Evolutionary conservation across 2,888 invertebrate species (phyloP), one percentile per base, ranked within the genome.

Genomic region (Sarcophaga carnaria): DNA sequence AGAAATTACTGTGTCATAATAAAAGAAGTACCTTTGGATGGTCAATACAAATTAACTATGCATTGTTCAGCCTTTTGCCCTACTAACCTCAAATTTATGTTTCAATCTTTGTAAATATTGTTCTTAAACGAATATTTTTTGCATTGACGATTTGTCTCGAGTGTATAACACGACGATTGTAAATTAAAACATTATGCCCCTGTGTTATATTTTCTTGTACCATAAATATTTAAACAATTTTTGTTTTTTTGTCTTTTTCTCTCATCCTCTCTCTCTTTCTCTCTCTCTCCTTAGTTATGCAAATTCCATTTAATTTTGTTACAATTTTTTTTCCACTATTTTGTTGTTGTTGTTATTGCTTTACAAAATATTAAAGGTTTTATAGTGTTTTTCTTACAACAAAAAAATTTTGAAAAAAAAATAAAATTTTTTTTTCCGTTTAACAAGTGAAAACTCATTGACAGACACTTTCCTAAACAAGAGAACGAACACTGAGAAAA

Each of bases 401-500:
- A 54, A 14, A 54, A 17, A 54, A 17, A 22, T 22, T 14, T 54
- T 14, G 3, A 54, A 12, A 54, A 54, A 14, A 54, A 54, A 3
- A 0, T 17, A 54, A n/a, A 20, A 1, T 20, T 22, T 22, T 17
- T 54, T 54, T 17, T 54, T 54, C 5, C 54, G 54, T 54, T 54
- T 54, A 54, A 54, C 67, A 81, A 62, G 81, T 78, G 62, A 83
- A 83, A 77, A 78, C 67, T 78, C 83, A 83, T 78, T 83, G 83
- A 83, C 78, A 83, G 78, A 78, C 75, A 80, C 76, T 84, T 75
- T 80, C 75, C 70, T 67, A 74, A 83, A 54, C 70, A 64, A 60
- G 77, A 60, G 54, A 54, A 54, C 37, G 37, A 37, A 37, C 37
- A 37, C 8, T 2, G 17, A 54, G 54, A 54, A 54, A 54, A 54